These are phyloP conservation scores for Furcifer pardalis DNA, from an alignment of 2,797 vertebrate species.

Conservation along the genomic window DNA sequence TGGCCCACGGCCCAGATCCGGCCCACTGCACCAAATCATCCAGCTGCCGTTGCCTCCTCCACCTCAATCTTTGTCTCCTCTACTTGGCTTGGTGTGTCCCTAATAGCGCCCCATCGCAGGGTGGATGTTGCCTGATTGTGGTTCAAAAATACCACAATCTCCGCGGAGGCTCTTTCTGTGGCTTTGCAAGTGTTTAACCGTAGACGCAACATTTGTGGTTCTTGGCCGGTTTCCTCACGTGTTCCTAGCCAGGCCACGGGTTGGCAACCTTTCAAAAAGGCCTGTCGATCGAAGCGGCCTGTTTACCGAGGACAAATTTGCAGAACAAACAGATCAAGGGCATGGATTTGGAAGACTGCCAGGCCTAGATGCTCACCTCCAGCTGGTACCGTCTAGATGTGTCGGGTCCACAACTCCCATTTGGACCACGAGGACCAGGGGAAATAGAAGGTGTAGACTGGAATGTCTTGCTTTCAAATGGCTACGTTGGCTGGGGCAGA, in stretches of 20 bases:
- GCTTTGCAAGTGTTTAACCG: neutral
- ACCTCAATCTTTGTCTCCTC: too few relatives aligned
- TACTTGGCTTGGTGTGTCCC: too few relatives aligned
- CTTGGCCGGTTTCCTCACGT: rapidly evolving
- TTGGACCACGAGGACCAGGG: neutral
- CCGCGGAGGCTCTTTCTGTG: too few relatives aligned
- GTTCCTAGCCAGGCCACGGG: rapidly evolving
- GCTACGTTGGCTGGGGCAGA: too few relatives aligned
- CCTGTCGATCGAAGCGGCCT: neutral
- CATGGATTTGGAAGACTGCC: neutral
- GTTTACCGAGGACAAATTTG: slow-evolving; percentile 16
- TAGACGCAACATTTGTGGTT: neutral
- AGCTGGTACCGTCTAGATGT: neutral
- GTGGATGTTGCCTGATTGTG: too few relatives aligned
- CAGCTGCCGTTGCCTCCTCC: too few relatives aligned
- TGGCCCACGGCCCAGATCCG: too few relatives aligned
- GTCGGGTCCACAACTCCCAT: neutral
- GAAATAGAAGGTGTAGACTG: neutral
- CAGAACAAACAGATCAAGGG: slow-evolving; percentile 10
- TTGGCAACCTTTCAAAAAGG: neutral
- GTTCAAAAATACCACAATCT: too few relatives aligned
- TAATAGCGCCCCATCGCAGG: too few relatives aligned
- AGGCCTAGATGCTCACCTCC: neutral
- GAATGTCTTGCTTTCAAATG: too few relatives aligned
- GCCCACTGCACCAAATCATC: too few relatives aligned